Percentiles rank a stretch among this genome's conserved stretches.
Evolutionary conservation across 2,113 vertebrate species (phyloP).

Genomic region (Scopus umbretta): DNA sequence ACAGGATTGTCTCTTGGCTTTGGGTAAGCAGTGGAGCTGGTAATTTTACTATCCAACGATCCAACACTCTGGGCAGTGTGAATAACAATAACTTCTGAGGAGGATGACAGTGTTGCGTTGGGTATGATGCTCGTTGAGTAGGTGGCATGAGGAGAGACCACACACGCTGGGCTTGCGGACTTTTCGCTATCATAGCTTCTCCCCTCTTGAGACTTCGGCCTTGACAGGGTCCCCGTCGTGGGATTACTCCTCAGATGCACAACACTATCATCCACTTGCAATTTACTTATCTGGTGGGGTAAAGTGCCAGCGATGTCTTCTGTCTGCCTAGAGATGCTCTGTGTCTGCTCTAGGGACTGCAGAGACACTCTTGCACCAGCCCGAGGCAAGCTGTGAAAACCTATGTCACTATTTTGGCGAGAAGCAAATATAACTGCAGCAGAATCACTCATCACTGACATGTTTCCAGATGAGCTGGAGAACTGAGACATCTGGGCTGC

Average conservation of each 20-base stretch:
- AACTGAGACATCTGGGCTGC: constrained; percentile 92
- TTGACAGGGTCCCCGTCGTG: constrained; percentile 52
- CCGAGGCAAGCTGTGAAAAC: constrained; percentile 92
- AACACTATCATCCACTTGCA: constrained; percentile 77
- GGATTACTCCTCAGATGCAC: constrained; percentile 75
- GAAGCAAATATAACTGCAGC: constrained; percentile 73
- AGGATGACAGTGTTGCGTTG: constrained; percentile 85
- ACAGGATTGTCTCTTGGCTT: constrained; percentile 62
- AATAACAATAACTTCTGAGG: constrained; percentile 84
- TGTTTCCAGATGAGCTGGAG: constrained; percentile 87
- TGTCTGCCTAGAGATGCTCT: constrained; percentile 68
- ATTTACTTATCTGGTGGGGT: constrained; percentile 72
- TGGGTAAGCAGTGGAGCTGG: constrained; percentile 54
- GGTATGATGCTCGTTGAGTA: constrained; percentile 89
- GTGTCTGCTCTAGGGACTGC: constrained; percentile 78
- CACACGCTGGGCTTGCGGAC: constrained; percentile 70
- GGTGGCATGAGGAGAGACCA: constrained; percentile 86
- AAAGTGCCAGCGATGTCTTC: constrained; percentile 66
- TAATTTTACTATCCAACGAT: constrained; percentile 49
- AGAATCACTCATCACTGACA: constrained; percentile 83
- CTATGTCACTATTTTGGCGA: constrained; percentile 71
- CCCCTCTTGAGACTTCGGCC: constrained; percentile 87
- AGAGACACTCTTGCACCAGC: constrained; percentile 78
- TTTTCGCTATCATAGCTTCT: constrained; percentile 71
- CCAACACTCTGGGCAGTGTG: constrained; percentile 70